phyloP scores from a whole-genome alignment of 2,888 invertebrate genomes.

The Escarpia spicata region DNA sequence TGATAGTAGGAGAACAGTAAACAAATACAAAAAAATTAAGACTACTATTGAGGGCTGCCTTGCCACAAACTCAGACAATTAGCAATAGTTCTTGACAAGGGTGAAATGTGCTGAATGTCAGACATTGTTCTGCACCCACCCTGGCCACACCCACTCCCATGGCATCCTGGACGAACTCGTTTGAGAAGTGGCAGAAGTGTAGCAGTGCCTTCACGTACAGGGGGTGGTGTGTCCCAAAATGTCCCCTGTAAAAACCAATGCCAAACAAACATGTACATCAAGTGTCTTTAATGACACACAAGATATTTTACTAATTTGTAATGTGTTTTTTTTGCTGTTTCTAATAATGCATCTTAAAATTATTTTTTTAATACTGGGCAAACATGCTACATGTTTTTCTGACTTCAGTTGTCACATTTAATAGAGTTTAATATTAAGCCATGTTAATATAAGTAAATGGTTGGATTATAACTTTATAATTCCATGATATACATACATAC shows the following conservation, averaged over 20 bases:
- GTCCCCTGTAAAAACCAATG: slow-evolving; percentile 44
- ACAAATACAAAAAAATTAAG: too few species aligned
- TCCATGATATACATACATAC: too few species aligned
- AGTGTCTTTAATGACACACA: slow-evolving; percentile 20
- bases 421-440: too few species aligned
- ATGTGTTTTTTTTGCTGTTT: neutral
- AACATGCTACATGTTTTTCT: too few species aligned
- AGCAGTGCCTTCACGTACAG: slow-evolving; percentile 55
- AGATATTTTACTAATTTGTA: neutral
- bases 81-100: neutral
- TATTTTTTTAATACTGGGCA: neutral
- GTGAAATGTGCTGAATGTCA: neutral
- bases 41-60: too few species aligned
- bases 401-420: too few species aligned
- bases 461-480: too few species aligned
- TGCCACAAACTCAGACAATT: too few species aligned
- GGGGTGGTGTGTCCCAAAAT: slow-evolving; percentile 56
- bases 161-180: slow-evolving; percentile 55
- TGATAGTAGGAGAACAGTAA: too few species aligned
- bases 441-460: too few species aligned
- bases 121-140: slow-evolving; percentile 40
- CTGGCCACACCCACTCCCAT: slow-evolving; percentile 49
- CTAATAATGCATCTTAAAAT: neutral
- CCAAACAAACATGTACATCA: neutral
- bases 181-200: slow-evolving; percentile 54